Base-by-base conservation (phyloP, 2,797 vertebrate species). In the Euphonia xanthogaster region DNA sequence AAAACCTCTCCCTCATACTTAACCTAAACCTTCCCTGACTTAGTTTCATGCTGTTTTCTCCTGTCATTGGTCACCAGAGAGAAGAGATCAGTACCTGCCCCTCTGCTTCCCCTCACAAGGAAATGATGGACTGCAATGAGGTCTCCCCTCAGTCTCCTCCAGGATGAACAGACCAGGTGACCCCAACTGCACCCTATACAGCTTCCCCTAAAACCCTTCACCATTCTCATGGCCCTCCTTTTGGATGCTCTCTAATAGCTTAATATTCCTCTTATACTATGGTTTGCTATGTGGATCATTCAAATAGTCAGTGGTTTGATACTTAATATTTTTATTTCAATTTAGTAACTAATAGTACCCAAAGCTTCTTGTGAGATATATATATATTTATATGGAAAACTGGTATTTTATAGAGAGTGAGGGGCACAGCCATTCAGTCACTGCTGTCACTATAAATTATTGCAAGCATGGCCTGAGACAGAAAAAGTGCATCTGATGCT, bases 371-470 rank as follows among this genome's bases (percentile, higher is more conserved):
- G 37, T 75, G 57, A 87, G n/a, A 62, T 14, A 35, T 9, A 20
- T 19, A 30, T 51, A 18, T 19, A 51, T 40, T 40, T 16, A 40
- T 65, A 24, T 82, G 51, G 37, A 93, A 96, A 93, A 63, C 60
- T 93, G 74, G 23, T 93, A 35, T 88, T 95, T 95, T 73, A 58
- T 27, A 86, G 35, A 63, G n/a, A 76, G 53, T 1, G 2, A 53
- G 75, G 95, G 39, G 55, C 55, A 87, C 24, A 93, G 53, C 47
- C 77, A 67, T 45, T 90, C 82, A 89, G 77, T 86, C 53, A 67
- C 67, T 86, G 70, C 84, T 97, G 94, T 95, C 93, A 93, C 61
- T 94, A 80, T 33, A 51, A 84, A 95, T 96, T 94, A 95, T 40
- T 4, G 3, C 27, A 68, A 87, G 48, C 19, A 42, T 48, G 61